Evolutionary conservation across 1,140 invertebrate genomes (phyloP), one percentile per base, ranked within the genome.

Genomic region (Microvelia longipes): DNA sequence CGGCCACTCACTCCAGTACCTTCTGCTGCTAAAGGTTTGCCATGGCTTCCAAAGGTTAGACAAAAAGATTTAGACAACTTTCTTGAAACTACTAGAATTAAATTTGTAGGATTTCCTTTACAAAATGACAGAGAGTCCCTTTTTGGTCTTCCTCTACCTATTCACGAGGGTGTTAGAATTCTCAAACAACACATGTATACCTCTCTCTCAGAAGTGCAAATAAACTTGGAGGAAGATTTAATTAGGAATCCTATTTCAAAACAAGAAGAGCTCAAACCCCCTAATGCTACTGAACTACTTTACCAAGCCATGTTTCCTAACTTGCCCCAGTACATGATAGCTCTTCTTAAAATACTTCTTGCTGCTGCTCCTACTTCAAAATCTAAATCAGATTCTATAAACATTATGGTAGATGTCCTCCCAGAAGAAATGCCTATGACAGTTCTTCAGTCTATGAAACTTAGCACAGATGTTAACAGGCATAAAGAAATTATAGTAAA

Each of bases 401-500:
- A 98, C 81, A 98, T 99, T 60, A 89, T 98, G 86, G 90, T 94
- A 65, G 98, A 99, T 82, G 90, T 99, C 62, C 80, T 99, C 72
- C 95, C 95, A 2, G 93, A 96, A 82, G 93, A 96, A 83, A 96
- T 96, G 91, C 93, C 94, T 82, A 92, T 94, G 83, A 97, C 94
- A 64, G 91, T 98, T 29, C 82, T 97, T n/a, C 94, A 98, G 78
- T 96, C 94, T 0, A 92, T 98, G 82, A 96, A 97, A 82, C 81
- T 99, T 15, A 93, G 93, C 28, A 92, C 98, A 73, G 98, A 99
- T 83, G 93, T 98, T 2, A 97, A 97, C 78, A 85, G 98, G 30
- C 98, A 99, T 78, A 99, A 99, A 78, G 96, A 99, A 84, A 96
- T 99, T 61, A 95, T 99, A 73, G 94, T 98, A 0, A 99, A 99